Conservation (phyloP, 2,113 vertebrate genomes). For the Pseudopipra pipra region DNA sequence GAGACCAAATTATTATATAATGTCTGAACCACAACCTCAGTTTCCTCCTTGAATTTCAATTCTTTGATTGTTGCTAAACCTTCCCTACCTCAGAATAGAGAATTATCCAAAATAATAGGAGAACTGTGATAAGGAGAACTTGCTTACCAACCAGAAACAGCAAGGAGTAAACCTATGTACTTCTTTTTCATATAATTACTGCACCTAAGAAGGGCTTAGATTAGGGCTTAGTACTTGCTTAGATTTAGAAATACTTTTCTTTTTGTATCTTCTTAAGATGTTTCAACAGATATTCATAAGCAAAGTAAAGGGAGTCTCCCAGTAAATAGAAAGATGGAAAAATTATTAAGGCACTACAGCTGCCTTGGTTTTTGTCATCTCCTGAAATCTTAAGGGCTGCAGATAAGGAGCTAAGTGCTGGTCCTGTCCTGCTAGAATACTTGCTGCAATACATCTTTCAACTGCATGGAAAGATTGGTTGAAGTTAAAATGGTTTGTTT, state of each 20-base stretch:
- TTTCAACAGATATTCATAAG: neutral
- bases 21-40: constrained; percentile 19
- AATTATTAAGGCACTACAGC: neutral
- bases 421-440: neutral
- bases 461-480: neutral
- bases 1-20: constrained; percentile 16
- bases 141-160: neutral
- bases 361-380: neutral
- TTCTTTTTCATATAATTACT: neutral
- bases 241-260: neutral
- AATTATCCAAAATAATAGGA: neutral
- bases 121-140: neutral
- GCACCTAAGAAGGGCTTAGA: neutral
- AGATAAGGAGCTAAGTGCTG: neutral
- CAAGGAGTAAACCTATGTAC: neutral
- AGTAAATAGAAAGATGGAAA: neutral
- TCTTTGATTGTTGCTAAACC: neutral
- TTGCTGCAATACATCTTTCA: neutral
- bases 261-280: neutral
- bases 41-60: constrained; percentile 3
- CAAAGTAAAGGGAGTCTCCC: neutral
- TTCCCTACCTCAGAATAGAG: neutral
- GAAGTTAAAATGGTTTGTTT: neutral
- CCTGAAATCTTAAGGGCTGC: neutral
- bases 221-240: neutral